Conservation (phyloP, 2,797 vertebrate species). For the Sebastes vulpes region DNA sequence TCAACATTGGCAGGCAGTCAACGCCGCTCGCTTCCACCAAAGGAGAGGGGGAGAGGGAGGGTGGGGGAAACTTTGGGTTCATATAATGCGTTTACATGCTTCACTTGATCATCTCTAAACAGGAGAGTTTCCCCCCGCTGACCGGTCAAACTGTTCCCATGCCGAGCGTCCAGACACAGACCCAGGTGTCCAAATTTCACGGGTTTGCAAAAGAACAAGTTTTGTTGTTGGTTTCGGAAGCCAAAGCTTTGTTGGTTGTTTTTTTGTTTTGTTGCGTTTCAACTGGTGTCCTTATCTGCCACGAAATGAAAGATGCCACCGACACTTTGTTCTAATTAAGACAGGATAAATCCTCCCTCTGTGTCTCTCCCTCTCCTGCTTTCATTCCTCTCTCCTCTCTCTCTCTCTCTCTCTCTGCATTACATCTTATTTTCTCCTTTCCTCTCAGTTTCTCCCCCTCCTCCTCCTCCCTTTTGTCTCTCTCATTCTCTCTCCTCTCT, state of each 20-base stretch:
- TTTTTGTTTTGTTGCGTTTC: slow-evolving; percentile 12
- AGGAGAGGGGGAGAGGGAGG: not conserved
- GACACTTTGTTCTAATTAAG: slow-evolving; percentile 66
- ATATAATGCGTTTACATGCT: slow-evolving; percentile 65
- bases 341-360: slow-evolving; percentile 43
- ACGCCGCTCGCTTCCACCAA: not conserved
- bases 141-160: slow-evolving; percentile 61
- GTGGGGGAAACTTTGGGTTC: slow-evolving; percentile 31
- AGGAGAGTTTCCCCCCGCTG: slow-evolving; percentile 16
- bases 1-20: slow-evolving; percentile 56
- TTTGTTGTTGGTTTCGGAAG: slow-evolving; percentile 20
- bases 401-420: slow-evolving; percentile 5
- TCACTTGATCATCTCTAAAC: slow-evolving; percentile 57
- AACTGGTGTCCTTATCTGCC: slow-evolving; percentile 63
- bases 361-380: not conserved
- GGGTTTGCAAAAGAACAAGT: slow-evolving; percentile 25
- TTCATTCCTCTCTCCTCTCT: not conserved
- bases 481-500: slow-evolving; percentile 65
- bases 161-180: slow-evolving; percentile 15
- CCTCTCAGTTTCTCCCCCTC: slow-evolving; percentile 12
- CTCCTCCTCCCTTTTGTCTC: slow-evolving; percentile 53
- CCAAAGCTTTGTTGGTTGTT: slow-evolving; percentile 30
- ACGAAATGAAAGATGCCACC: slow-evolving; percentile 51
- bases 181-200: slow-evolving; percentile 49
- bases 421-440: slow-evolving; percentile 58